Percentiles rank a stretch among this genome's conserved stretches.
Evolutionary conservation across 1,140 invertebrate genomes (phyloP).

Genomic region (Micrasema longulum): DNA sequence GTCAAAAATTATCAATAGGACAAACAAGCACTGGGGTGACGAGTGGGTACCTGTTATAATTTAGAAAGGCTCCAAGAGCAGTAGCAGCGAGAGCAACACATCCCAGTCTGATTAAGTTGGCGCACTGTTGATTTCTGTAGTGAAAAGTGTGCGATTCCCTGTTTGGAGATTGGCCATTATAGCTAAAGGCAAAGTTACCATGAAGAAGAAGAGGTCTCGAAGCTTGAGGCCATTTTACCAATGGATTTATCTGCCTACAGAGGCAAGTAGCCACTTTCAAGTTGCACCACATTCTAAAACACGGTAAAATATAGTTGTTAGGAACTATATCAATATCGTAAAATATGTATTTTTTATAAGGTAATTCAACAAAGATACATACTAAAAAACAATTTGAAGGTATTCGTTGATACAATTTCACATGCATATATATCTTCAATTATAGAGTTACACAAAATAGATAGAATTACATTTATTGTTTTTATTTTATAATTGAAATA

Average conservation of each 20-base stretch:
- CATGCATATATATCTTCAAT: no score
- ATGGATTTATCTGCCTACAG: conserved; percentile 44
- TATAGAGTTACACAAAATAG: no score
- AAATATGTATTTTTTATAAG: background rate
- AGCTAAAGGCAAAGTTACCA: background rate
- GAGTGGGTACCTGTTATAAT: conserved; percentile 50
- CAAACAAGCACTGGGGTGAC: no score
- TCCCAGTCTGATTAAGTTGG: conserved; percentile 42
- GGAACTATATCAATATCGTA: background rate
- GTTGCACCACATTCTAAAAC: conserved; percentile 50
- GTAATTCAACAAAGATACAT: no score
- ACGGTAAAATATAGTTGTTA: conserved; percentile 1
- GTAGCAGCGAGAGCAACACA: conserved; percentile 44
- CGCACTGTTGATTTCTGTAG: conserved; percentile 8
- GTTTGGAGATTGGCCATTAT: conserved; percentile 8
- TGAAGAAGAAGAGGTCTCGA: conserved; percentile 37
- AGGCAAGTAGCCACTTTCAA: conserved; percentile 41
- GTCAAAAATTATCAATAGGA: no score
- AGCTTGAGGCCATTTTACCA: conserved; percentile 33
- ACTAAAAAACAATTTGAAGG: no score
- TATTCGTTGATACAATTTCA: no score
- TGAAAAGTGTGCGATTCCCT: conserved; percentile 38
- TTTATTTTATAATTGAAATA: background rate
- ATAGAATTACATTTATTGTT: background rate
- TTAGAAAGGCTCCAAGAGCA: conserved; percentile 38